A percentile compares a stretch with the other conserved stretches of the same genome.
Evolutionary conservation across 2,113 vertebrate species (phyloP).

Genomic region (Lepus europaeus): DNA sequence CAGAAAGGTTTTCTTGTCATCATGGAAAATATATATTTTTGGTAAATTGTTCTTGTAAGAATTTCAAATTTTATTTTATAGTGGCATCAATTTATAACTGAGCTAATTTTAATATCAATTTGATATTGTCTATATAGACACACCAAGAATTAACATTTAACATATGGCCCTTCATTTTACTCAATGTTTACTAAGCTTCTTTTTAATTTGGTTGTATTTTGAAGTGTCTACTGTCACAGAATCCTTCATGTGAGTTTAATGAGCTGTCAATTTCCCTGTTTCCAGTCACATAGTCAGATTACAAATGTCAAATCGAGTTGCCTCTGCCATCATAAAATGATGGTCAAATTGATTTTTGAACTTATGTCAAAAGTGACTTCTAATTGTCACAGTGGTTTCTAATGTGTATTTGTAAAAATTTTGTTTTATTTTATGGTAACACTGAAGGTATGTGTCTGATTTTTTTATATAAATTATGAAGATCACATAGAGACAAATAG

Average conservation of each 20-base stretch:
- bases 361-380: background rate
- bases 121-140: background rate
- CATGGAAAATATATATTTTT: background rate
- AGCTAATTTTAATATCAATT: conserved; percentile 15
- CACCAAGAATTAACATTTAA: background rate
- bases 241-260: background rate
- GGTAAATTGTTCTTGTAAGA: background rate
- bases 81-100: background rate
- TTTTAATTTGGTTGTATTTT: background rate
- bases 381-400: background rate
- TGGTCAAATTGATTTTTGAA: background rate
- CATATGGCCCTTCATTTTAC: background rate
- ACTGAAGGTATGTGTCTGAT: background rate
- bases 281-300: conserved; percentile 7
- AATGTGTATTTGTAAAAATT: background rate
- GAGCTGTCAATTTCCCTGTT: background rate
- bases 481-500: background rate
- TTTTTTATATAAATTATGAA: background rate
- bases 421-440: background rate
- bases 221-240: background rate
- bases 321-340: background rate
- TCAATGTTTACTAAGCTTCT: background rate
- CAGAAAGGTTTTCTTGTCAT: background rate
- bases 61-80: conserved; percentile 9
- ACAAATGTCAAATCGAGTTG: background rate